A percentile compares a stretch with the other conserved stretches of the same genome.
Evolutionary conservation across 2,113 vertebrate species (phyloP).

Genomic region (Glaucidium brasilianum): DNA sequence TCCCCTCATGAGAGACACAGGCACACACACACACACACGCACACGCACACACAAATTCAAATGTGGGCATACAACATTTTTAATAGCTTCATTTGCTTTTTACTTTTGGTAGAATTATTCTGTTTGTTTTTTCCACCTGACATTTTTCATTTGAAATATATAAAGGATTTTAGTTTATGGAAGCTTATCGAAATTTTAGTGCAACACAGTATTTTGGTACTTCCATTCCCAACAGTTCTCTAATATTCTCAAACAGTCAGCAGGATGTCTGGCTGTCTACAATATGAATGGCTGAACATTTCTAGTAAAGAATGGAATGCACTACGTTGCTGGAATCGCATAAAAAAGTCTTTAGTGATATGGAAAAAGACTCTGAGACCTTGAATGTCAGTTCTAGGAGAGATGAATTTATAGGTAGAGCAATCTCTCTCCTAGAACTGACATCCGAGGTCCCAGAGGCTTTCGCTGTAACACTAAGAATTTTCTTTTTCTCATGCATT

Average conservation of each 20-base stretch:
- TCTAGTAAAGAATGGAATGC: constrained; percentile 52
- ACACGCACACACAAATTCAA: neutral
- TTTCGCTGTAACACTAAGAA: constrained; percentile 1
- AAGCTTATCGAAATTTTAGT: neutral
- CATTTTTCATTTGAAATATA: neutral
- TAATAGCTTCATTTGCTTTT: neutral
- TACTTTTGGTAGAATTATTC: neutral
- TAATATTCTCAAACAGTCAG: constrained; percentile 4
- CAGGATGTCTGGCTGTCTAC: constrained; percentile 41
- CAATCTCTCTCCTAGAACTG: constrained; percentile 68
- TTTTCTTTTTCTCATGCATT: constrained; percentile 24
- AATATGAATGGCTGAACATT: constrained; percentile 51
- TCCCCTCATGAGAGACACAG: neutral
- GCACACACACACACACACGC: neutral
- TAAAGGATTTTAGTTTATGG: neutral
- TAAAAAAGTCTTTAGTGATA: constrained; percentile 51
- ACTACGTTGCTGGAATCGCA: constrained; percentile 16
- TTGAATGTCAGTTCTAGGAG: constrained; percentile 64
- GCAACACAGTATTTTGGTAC: neutral
- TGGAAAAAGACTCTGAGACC: constrained; percentile 52
- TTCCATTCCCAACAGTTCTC: neutral
- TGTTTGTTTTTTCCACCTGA: neutral
- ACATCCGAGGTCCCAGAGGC: constrained; percentile 57
- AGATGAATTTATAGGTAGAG: constrained; percentile 64
- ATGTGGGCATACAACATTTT: neutral